phyloP scores from a whole-genome alignment of 2,797 vertebrate species.

The Champsocephalus gunnari region DNA sequence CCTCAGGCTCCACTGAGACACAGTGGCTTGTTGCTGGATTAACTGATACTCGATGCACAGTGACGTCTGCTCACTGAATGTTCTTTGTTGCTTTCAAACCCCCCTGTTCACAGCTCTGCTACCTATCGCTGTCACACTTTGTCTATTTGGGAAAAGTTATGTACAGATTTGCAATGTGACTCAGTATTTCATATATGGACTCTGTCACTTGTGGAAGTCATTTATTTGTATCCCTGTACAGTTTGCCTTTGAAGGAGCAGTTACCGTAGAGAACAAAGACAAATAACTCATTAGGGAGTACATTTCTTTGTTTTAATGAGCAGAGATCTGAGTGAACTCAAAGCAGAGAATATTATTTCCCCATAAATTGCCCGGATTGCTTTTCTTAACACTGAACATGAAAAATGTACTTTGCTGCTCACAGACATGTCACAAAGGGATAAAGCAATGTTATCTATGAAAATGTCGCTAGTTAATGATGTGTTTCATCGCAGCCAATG shows the following conservation, averaged over 20 bases:
- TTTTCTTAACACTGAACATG: constrained; percentile 18
- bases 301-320: constrained; percentile 37
- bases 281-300: constrained; percentile 17
- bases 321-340: not conserved
- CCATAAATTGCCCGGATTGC: not conserved
- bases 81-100: constrained; percentile 30
- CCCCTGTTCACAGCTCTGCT: constrained; percentile 10
- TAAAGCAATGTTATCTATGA: constrained; percentile 15
- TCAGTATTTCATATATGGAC: not conserved
- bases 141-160: not conserved
- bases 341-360: not conserved
- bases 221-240: not conserved
- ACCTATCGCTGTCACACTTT: constrained; percentile 19
- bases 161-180: not conserved
- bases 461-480: constrained; percentile 43
- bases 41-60: constrained; percentile 43
- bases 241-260: not conserved
- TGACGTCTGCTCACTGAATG: constrained; percentile 48
- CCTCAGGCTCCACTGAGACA: constrained; percentile 11
- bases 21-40: constrained; percentile 21
- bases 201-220: not conserved
- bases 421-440: constrained; percentile 24
- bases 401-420: constrained; percentile 14
- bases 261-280: not conserved
- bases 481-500: constrained; percentile 1